Conservation (phyloP, 1,140 invertebrate genomes). For the Heliconius nattereri region DNA sequence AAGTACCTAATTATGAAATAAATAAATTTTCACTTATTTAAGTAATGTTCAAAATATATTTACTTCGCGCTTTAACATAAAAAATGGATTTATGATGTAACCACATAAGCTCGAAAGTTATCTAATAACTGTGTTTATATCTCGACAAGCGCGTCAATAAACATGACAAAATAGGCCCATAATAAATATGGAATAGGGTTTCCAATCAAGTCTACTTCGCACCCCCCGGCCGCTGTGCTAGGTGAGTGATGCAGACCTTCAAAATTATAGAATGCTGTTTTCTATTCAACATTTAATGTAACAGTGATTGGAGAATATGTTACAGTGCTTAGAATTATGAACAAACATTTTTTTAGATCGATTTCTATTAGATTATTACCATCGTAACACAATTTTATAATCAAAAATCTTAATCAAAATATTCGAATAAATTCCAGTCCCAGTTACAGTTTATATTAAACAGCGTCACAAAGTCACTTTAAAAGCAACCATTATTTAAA, state of each 20-base stretch:
- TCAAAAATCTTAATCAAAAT: too few relatives aligned
- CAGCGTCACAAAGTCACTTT: too few relatives aligned
- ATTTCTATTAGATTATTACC: too few relatives aligned
- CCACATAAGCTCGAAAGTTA: constrained; percentile 42
- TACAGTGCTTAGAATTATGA: not conserved
- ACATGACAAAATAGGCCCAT: constrained; percentile 77
- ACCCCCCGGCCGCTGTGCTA: constrained; percentile 52
- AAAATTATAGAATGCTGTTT: constrained; percentile 39
- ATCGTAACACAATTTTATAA: too few relatives aligned
- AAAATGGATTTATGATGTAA: constrained; percentile 29
- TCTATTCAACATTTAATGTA: not conserved
- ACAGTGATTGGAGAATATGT: too few relatives aligned
- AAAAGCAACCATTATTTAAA: too few relatives aligned
- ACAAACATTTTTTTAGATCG: not conserved
- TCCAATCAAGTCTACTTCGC: constrained; percentile 77
- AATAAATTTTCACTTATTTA: too few relatives aligned
- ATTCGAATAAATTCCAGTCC: too few relatives aligned
- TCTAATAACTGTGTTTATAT: constrained; percentile 53
- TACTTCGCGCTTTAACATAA: not conserved
- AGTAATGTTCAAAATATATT: not conserved
- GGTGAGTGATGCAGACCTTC: constrained; percentile 43
- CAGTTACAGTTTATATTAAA: too few relatives aligned
- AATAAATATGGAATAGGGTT: constrained; percentile 80
- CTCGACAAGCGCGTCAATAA: constrained; percentile 67
- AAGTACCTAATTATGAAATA: too few relatives aligned